Evolutionary conservation across 2,797 vertebrate genomes (phyloP).

Genomic region (Tadarida brasiliensis): DNA sequence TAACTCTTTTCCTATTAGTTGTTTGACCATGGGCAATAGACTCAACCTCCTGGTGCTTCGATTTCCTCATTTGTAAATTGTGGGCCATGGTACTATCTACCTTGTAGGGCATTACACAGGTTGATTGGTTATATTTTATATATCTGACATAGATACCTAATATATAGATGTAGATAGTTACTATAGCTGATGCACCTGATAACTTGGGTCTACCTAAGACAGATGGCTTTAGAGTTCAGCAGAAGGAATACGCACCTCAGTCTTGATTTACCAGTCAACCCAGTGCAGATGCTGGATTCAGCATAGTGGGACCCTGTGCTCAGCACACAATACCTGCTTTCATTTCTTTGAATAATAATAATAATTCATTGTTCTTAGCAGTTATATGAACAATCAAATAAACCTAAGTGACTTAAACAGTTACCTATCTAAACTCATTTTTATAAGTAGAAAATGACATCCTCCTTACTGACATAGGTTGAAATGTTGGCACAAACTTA

Average conservation of each 20-base stretch:
- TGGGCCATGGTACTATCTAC: neutral
- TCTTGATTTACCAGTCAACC: neutral
- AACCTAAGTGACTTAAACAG: neutral
- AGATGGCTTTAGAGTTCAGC: neutral
- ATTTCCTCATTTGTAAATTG: neutral
- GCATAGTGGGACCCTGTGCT: neutral
- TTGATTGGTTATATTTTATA: neutral
- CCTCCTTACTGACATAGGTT: neutral
- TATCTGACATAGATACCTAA: neutral
- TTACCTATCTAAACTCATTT: slow-evolving; percentile 55
- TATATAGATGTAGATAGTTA: neutral
- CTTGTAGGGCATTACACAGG: neutral
- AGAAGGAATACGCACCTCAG: neutral
- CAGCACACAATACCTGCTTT: neutral
- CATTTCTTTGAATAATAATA: neutral
- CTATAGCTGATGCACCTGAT: neutral
- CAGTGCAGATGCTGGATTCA: neutral
- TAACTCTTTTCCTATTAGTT: neutral
- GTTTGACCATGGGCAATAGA: neutral
- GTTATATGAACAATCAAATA: neutral
- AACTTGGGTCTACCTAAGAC: neutral
- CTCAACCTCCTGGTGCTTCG: neutral
- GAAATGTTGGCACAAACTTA: slow-evolving; percentile 19
- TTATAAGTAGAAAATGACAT: slow-evolving; percentile 41
- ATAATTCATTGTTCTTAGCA: neutral